A percentile compares a stretch with the other conserved stretches of the same genome.
Conservation (phyloP, 2,888 invertebrate genomes). For the Lucinisca nassula region DNA sequence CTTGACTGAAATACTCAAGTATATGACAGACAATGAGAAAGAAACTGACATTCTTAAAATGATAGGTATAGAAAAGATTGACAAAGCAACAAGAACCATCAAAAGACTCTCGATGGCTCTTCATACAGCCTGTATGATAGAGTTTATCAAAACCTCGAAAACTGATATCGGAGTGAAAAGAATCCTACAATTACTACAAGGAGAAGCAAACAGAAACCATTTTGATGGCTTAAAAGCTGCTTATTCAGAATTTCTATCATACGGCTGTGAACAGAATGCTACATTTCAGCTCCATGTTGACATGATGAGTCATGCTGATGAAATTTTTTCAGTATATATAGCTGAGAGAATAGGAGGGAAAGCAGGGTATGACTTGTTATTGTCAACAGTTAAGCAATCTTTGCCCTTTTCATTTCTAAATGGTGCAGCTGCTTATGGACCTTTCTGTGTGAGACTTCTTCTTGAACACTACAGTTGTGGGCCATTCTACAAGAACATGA, state of each 20-base stretch:
- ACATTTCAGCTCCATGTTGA: background rate
- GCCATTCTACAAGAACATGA: conserved; percentile 43
- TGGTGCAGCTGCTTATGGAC: conserved; percentile 58
- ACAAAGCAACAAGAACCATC: conserved; percentile 39
- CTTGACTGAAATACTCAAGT: conserved; percentile 43
- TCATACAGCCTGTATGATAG: conserved; percentile 13
- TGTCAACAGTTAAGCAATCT: background rate
- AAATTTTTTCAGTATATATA: background rate
- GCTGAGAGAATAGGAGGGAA: background rate
- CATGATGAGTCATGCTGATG: background rate
- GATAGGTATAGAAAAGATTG: conserved; percentile 31
- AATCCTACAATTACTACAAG: background rate
- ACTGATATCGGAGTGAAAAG: background rate
- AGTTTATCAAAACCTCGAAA: background rate
- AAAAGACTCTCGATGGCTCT: conserved; percentile 28
- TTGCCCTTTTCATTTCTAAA: conserved; percentile 40
- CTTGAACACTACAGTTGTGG: conserved; percentile 40
- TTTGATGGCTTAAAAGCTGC: background rate
- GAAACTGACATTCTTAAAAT: conserved; percentile 18
- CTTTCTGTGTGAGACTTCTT: conserved; percentile 46
- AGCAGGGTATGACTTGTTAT: background rate
- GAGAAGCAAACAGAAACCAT: background rate
- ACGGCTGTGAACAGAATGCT: background rate
- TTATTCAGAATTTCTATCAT: background rate
- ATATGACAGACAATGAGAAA: conserved; percentile 37